phyloP scores from a whole-genome alignment of 2,797 vertebrate genomes.

The Neosilurus hyrtlii region DNA sequence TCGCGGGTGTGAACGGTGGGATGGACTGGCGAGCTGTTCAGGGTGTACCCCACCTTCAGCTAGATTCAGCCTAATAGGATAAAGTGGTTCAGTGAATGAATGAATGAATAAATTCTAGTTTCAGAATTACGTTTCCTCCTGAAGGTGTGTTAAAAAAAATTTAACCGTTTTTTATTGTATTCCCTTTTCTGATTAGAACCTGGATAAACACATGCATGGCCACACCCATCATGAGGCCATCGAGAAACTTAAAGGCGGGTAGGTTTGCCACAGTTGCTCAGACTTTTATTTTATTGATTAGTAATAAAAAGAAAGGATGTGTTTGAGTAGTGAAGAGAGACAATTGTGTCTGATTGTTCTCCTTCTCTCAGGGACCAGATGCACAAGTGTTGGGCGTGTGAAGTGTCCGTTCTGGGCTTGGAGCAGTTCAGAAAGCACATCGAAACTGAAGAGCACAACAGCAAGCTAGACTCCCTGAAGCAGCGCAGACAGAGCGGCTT shows the following conservation, averaged over 20 bases:
- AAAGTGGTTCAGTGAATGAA: no score
- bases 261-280: not conserved
- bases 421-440: conserved; percentile 60
- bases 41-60: no score
- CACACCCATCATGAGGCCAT: conserved; percentile 29
- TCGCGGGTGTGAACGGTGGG: no score
- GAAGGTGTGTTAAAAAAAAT: not conserved
- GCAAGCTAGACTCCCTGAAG: conserved; percentile 44
- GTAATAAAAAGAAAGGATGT: not conserved
- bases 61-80: no score
- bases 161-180: not conserved
- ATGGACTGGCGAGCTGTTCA: no score
- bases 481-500: not conserved
- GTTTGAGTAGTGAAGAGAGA: not conserved
- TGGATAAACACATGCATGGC: conserved; percentile 45
- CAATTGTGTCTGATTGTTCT: not conserved
- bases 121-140: not conserved
- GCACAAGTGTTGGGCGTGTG: conserved; percentile 68
- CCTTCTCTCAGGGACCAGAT: not conserved
- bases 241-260: conserved; percentile 34
- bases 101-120: not conserved
- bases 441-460: conserved; percentile 51
- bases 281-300: not conserved
- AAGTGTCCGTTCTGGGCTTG: conserved; percentile 37
- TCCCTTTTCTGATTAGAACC: conserved; percentile 16